These are phyloP conservation scores for Sebastes itinus DNA, from an alignment of 2,797 vertebrate genomes.

Conservation along the genomic window DNA sequence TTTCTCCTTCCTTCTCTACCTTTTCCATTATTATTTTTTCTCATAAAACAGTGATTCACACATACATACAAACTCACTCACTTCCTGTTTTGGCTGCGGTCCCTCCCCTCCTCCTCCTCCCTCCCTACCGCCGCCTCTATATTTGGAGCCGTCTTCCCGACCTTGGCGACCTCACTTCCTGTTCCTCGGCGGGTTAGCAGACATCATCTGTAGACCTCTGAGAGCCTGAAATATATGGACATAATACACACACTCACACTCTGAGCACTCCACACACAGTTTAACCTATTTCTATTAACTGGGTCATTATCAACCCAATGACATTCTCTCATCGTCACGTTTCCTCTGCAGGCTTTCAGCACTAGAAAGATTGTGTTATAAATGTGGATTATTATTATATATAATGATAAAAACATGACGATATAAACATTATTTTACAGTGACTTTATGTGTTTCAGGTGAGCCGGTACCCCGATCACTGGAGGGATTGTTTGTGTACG, in stretches of 20 bases:
- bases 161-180: conserved; percentile 77
- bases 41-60: conserved; percentile 18
- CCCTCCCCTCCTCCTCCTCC: not conserved
- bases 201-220: conserved; percentile 50
- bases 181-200: conserved; percentile 59
- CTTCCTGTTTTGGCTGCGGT: conserved; percentile 62
- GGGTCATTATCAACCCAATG: conserved; percentile 61
- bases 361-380: not conserved
- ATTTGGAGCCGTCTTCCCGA: conserved; percentile 71
- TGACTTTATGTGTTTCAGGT: conserved; percentile 74
- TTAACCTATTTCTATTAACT: conserved; percentile 53
- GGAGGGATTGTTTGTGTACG: conserved; percentile 95
- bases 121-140: conserved; percentile 59
- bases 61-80: not conserved
- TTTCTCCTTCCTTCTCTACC: not conserved
- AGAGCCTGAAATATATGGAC: conserved; percentile 4
- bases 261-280: not conserved
- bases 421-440: not conserved
- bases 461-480: conserved; percentile 91
- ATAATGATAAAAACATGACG: not conserved
- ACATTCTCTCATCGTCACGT: conserved; percentile 21
- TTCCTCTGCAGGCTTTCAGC: not conserved
- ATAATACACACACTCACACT: not conserved
- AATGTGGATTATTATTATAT: not conserved
- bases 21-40: not conserved